Evolutionary conservation across 1,140 invertebrate species (phyloP).

Genomic region (Magallana ariakensis): DNA sequence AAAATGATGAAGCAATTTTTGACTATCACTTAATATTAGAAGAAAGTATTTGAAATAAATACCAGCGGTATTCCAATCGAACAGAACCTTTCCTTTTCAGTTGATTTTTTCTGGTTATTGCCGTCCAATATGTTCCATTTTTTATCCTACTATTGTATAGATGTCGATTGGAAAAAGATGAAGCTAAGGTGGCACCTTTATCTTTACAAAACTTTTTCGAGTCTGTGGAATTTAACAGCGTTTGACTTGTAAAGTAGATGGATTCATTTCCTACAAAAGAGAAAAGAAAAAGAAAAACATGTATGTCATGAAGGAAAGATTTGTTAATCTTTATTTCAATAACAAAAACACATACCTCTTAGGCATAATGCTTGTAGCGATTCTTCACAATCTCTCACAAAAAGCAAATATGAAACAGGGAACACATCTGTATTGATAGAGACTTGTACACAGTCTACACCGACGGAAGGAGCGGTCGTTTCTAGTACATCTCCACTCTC

Average conservation of each 20-base stretch:
- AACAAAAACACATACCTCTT: not conserved
- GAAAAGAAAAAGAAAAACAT: not conserved
- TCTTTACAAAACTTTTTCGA: not conserved
- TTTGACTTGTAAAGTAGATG: not conserved
- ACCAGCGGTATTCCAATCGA: not conserved
- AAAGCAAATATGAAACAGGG: not conserved
- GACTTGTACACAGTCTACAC: not conserved
- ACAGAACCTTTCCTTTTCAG: not conserved
- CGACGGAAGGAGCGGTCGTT: not conserved
- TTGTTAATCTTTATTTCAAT: not conserved
- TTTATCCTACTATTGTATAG: not conserved
- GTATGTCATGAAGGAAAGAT: not conserved
- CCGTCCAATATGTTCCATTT: not conserved
- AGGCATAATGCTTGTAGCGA: not conserved
- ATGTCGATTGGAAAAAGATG: not conserved
- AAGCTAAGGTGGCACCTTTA: not conserved
- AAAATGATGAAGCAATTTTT: not conserved
- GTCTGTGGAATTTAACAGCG: not conserved
- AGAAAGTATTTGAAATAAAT: not conserved
- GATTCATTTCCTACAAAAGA: not conserved
- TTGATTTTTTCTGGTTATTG: not conserved
- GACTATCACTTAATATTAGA: not conserved
- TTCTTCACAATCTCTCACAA: not conserved
- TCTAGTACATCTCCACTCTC: not conserved
- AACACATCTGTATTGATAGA: not conserved